Percentiles rank a stretch among this genome's conserved stretches.
phyloP scores from a whole-genome alignment of 2,888 invertebrate species.

The Lasioglossum vierecki region DNA sequence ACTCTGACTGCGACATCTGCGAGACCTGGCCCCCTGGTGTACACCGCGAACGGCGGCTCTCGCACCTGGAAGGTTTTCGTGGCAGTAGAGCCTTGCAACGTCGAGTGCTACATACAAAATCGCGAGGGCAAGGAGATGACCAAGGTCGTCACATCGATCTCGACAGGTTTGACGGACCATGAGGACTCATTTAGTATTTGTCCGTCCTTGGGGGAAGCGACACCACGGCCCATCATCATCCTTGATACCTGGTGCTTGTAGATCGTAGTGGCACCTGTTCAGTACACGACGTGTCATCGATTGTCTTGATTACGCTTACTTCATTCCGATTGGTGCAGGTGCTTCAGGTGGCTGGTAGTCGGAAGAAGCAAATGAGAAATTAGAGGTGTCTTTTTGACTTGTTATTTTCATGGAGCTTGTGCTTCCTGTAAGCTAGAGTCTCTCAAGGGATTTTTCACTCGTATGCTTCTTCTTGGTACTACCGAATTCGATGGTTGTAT shows the following conservation, averaged over 20 bases:
- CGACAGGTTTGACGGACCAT: slow-evolving; percentile 77
- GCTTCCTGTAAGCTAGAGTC: not conserved
- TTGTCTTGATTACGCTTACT: slow-evolving; percentile 18
- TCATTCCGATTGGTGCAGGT: slow-evolving; percentile 12
- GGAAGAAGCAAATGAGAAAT: not conserved
- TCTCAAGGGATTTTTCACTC: not conserved
- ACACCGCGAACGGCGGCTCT: slow-evolving; percentile 67
- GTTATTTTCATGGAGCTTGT: not conserved
- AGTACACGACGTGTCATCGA: not conserved
- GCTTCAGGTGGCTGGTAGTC: not conserved
- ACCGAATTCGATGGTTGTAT: not conserved
- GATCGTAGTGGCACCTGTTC: not conserved
- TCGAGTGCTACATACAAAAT: slow-evolving; percentile 77
- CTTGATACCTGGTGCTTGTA: not conserved
- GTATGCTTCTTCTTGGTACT: not conserved
- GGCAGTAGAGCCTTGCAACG: slow-evolving; percentile 73
- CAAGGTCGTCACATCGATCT: slow-evolving; percentile 75
- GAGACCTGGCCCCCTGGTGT: slow-evolving; percentile 58
- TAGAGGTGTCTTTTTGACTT: not conserved
- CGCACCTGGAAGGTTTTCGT: slow-evolving; percentile 80
- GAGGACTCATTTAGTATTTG: slow-evolving; percentile 63
- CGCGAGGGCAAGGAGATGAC: slow-evolving; percentile 72
- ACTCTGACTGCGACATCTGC: slow-evolving; percentile 68
- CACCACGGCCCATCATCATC: not conserved
- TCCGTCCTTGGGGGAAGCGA: slow-evolving; percentile 62